Percentiles rank a stretch among this genome's conserved stretches.
Conservation (phyloP, 2,797 vertebrate species). For the Gadopsis marmoratus region DNA sequence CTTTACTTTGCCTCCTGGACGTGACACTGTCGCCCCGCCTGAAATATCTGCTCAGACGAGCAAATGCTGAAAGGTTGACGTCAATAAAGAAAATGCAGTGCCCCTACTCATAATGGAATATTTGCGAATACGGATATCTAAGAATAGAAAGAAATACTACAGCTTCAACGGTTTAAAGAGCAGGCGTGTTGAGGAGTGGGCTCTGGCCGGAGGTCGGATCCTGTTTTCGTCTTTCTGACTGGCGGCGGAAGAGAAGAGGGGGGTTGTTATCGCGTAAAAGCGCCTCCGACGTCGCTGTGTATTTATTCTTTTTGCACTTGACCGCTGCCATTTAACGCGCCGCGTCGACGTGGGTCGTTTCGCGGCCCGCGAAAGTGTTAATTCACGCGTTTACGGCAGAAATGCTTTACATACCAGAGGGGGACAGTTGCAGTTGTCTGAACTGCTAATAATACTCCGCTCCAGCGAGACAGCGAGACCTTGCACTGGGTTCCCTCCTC, state of each 20-base stretch:
- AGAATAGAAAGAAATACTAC: conserved; percentile 10
- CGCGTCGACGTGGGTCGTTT: neutral
- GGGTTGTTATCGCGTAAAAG: conserved; percentile 75
- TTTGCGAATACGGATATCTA: neutral
- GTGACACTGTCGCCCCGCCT: conserved; percentile 62
- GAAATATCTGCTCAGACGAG: conserved; percentile 42
- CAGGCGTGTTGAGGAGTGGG: conserved; percentile 62
- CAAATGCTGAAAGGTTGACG: conserved; percentile 36
- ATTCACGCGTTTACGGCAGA: conserved; percentile 74
- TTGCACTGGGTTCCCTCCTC: conserved; percentile 82
- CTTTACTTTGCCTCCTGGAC: conserved; percentile 30
- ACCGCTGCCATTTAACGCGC: conserved; percentile 64
- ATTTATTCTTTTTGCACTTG: conserved; percentile 73
- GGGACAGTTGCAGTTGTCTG: conserved; percentile 85
- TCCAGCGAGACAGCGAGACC: conserved; percentile 81
- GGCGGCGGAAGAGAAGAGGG: conserved; percentile 65
- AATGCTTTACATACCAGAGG: conserved; percentile 88
- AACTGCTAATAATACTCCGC: conserved; percentile 87
- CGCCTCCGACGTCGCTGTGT: conserved; percentile 55
- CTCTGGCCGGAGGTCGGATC: conserved; percentile 73
- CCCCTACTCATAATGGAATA: neutral
- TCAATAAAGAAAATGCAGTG: conserved; percentile 20
- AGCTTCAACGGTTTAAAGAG: conserved; percentile 76
- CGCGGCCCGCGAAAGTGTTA: conserved; percentile 23
- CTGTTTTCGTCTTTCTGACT: conserved; percentile 75